phyloP scores from a whole-genome alignment of 2,113 vertebrate genomes.

The Equus quagga region DNA sequence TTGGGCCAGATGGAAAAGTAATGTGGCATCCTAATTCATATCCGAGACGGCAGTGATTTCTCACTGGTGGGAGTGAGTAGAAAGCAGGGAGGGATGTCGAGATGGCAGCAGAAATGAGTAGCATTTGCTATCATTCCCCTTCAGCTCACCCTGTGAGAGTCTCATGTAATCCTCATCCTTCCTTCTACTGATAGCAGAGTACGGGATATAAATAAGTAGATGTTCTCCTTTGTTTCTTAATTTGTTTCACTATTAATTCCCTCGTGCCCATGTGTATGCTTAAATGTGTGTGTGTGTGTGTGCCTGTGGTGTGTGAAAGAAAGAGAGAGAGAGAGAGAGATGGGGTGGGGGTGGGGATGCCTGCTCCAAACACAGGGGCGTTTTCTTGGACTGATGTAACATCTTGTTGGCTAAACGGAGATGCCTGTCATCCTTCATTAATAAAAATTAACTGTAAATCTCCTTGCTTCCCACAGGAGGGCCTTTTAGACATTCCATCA shows the following conservation, averaged over 20 bases:
- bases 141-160: fast-evolving
- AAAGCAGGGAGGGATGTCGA: fast-evolving
- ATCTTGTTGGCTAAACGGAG: slow-evolving; percentile 40
- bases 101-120: not conserved
- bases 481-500: slow-evolving; percentile 70
- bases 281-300: not conserved
- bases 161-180: not conserved
- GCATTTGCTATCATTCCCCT: not conserved
- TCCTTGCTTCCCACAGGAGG: slow-evolving; percentile 40
- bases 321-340: not conserved
- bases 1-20: not conserved
- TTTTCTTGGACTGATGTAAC: not conserved
- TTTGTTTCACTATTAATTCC: not conserved
- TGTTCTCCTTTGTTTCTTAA: not conserved
- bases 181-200: not conserved
- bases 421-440: slow-evolving; percentile 70
- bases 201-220: not conserved
- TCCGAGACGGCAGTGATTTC: not conserved
- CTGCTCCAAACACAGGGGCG: not conserved
- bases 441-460: slow-evolving; percentile 76
- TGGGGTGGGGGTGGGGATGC: fast-evolving
- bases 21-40: not conserved
- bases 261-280: not conserved
- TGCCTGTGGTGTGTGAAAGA: not conserved
- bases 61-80: not conserved